These are phyloP conservation scores for Hylaea fasciaria DNA, from an alignment of 2,888 invertebrate genomes.

Conservation along the genomic window DNA sequence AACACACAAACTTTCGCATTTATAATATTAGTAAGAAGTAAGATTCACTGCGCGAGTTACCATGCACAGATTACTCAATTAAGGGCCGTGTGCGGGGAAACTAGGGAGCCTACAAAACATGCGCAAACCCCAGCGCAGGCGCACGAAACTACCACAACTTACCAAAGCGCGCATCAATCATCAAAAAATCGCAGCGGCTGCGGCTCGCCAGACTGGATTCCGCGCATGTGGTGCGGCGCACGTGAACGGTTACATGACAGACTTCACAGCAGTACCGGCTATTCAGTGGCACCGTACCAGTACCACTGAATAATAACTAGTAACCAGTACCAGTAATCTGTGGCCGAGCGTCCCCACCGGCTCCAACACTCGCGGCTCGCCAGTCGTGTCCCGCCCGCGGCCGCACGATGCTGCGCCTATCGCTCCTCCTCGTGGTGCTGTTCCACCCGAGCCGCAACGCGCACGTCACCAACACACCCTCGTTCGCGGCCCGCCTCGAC, in stretches of 20 bases:
- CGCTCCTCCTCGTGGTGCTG: slow-evolving; percentile 60
- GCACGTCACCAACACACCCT: slow-evolving; percentile 66
- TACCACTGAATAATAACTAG: too few species aligned
- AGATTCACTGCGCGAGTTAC: too few species aligned
- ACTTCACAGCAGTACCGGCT: not conserved
- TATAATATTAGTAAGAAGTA: too few species aligned
- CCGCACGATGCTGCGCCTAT: slow-evolving; percentile 67
- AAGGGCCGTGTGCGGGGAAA: too few species aligned
- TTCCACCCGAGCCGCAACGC: slow-evolving; percentile 62
- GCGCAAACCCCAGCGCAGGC: not conserved
- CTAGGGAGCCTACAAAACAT: not conserved
- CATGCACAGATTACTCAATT: not conserved
- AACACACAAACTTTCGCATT: too few species aligned
- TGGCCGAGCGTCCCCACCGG: slow-evolving; percentile 15
- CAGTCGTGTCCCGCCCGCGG: slow-evolving; percentile 62
- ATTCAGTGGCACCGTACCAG: too few species aligned
- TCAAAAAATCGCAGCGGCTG: slow-evolving; percentile 21
- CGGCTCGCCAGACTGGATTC: slow-evolving; percentile 21
- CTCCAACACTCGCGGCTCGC: slow-evolving; percentile 33
- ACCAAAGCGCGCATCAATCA: slow-evolving; percentile 19
- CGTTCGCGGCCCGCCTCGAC: slow-evolving; percentile 65
- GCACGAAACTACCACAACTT: not conserved
- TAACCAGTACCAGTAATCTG: slow-evolving; percentile 5
- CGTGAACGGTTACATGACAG: not conserved
- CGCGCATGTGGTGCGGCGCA: slow-evolving; percentile 23